These are phyloP conservation scores for Bombus waltoni DNA, from an alignment of 1,140 invertebrate genomes.

Conservation along the genomic window DNA sequence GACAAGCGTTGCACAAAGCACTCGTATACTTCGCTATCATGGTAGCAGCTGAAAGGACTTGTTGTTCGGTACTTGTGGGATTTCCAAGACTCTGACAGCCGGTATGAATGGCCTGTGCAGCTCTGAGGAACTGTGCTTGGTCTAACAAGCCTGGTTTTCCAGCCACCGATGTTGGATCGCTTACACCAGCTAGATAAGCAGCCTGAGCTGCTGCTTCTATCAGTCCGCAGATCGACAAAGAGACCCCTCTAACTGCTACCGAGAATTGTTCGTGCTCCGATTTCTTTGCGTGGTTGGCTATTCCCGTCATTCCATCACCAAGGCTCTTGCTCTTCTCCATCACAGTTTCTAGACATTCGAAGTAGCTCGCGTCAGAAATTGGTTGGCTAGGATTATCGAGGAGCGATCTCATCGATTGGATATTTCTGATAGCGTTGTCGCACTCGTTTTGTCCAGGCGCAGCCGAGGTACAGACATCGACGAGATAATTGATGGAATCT, in stretches of 20 bases:
- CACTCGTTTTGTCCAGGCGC: slow-evolving; percentile 97
- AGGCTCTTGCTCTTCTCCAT: slow-evolving; percentile 96
- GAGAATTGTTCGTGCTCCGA: slow-evolving; percentile 94
- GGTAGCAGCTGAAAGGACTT: slow-evolving; percentile 95
- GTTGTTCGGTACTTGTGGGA: slow-evolving; percentile 90
- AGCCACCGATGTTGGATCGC: slow-evolving; percentile 95
- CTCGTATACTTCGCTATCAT: slow-evolving; percentile 98
- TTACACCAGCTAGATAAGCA: slow-evolving; percentile 96
- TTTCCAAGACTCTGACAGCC: slow-evolving; percentile 93
- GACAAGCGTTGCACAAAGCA: slow-evolving; percentile 96
- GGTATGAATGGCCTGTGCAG: slow-evolving; percentile 93
- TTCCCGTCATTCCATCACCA: slow-evolving; percentile 96
- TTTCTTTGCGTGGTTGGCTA: slow-evolving; percentile 95
- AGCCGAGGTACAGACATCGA: slow-evolving; percentile 88
- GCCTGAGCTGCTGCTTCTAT: slow-evolving; percentile 97
- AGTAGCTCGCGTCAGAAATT: slow-evolving; percentile 94
- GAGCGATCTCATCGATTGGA: slow-evolving; percentile 92
- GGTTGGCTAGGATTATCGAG: slow-evolving; percentile 95
- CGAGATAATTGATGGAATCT: slow-evolving; percentile 95
- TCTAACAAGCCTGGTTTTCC: slow-evolving; percentile 96
- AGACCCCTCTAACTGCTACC: slow-evolving; percentile 92
- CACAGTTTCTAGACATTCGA: slow-evolving; percentile 96
- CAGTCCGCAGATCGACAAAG: slow-evolving; percentile 94
- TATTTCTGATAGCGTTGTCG: slow-evolving; percentile 97
- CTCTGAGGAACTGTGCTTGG: slow-evolving; percentile 93